Conservation (phyloP, 1,140 invertebrate genomes). For the Homarus americanus region DNA sequence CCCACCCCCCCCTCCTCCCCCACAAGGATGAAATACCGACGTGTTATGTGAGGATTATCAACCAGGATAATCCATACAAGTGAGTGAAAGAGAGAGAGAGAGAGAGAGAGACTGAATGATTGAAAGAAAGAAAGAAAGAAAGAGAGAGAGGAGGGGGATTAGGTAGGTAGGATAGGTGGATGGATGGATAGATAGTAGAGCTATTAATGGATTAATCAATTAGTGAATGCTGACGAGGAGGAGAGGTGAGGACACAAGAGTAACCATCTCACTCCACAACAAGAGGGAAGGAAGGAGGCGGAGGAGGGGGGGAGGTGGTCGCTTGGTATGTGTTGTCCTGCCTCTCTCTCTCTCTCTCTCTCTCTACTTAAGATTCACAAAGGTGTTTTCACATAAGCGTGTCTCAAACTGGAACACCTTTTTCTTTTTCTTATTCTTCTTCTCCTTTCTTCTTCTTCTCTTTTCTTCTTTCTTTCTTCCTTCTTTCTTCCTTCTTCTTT, state of each 20-base stretch:
- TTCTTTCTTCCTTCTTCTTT: no score
- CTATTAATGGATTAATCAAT: conserved; percentile 16
- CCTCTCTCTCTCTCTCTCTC: neutral
- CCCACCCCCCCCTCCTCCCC: no score
- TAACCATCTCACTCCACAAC: neutral
- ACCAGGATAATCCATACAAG: neutral
- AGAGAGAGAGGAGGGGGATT: neutral
- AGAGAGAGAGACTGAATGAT: neutral
- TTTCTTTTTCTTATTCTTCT: no score
- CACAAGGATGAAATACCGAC: no score
- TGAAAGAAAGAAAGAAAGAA: neutral
- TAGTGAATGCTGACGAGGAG: neutral
- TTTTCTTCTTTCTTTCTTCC: no score
- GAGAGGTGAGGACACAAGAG: neutral
- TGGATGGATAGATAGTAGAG: neutral
- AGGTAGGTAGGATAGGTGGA: neutral
- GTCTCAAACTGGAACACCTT: neutral
- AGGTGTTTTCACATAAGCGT: neutral
- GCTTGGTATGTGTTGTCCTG: neutral
- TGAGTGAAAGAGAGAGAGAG: neutral
- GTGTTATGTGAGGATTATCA: neutral
- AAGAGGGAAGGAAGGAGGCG: no score
- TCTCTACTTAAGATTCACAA: neutral
- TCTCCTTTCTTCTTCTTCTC: no score
- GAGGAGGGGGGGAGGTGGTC: neutral